Evolutionary conservation across 1,140 invertebrate species (phyloP).

Genomic region (Habropoda laboriosa): DNA sequence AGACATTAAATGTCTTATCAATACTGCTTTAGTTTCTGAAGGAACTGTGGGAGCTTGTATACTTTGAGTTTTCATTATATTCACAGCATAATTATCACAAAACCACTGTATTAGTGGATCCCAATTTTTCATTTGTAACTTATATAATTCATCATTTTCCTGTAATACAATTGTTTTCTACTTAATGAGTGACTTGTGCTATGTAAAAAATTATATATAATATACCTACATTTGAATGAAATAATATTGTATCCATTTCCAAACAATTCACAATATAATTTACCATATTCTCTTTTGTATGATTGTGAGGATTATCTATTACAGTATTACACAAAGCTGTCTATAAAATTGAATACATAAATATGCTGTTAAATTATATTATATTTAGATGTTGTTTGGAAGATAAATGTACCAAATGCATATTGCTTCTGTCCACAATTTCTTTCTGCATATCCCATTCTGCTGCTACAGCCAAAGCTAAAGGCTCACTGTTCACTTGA

Average conservation of each 20-base stretch:
- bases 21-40: conserved; percentile 85
- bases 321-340: conserved; percentile 94
- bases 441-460: conserved; percentile 96
- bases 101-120: conserved; percentile 95
- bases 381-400: neutral
- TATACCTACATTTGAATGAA: conserved; percentile 86
- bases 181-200: conserved; percentile 6
- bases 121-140: conserved; percentile 92
- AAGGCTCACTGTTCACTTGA: conserved; percentile 90
- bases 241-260: conserved; percentile 93
- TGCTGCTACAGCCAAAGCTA: conserved; percentile 94
- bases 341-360: conserved; percentile 79
- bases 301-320: conserved; percentile 94
- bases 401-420: conserved; percentile 90
- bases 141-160: conserved; percentile 88
- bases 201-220: conserved; percentile 1
- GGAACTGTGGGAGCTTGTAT: conserved; percentile 86
- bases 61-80: conserved; percentile 87
- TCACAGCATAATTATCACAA: conserved; percentile 88
- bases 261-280: conserved; percentile 91
- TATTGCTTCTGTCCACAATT: conserved; percentile 88
- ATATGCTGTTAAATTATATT: neutral
- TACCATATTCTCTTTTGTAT: conserved; percentile 89
- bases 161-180: conserved; percentile 69
- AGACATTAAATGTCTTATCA: conserved; percentile 89